These are phyloP conservation scores for Seriola quinqueradiata DNA, from an alignment of 2,113 vertebrate species.

Conservation along the genomic window DNA sequence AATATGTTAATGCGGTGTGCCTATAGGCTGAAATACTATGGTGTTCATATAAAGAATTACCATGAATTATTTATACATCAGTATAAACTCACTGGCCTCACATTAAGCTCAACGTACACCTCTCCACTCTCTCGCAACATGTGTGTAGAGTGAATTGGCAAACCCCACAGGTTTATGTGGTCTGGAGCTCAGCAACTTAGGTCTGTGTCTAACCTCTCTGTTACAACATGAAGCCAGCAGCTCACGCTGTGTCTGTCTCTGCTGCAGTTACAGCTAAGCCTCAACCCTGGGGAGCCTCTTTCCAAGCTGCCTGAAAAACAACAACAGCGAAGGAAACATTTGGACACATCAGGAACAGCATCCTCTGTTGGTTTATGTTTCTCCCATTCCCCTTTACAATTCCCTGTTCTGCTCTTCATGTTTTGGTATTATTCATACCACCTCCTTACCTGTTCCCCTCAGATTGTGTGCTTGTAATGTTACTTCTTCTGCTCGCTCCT, in stretches of 20 bases:
- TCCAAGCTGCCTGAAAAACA: constrained; percentile 64
- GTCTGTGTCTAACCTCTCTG: constrained; percentile 58
- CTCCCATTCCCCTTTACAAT: constrained; percentile 31
- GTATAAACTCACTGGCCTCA: background rate
- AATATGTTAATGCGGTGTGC: background rate
- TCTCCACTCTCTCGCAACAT: background rate
- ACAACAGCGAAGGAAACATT: constrained; percentile 62
- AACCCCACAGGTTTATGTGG: constrained; percentile 42
- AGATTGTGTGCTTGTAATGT: background rate
- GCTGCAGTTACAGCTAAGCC: constrained; percentile 66
- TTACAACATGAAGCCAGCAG: constrained; percentile 56
- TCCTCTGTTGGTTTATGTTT: constrained; percentile 42
- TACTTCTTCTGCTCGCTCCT: background rate
- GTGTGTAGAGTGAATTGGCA: constrained; percentile 12
- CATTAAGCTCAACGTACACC: background rate
- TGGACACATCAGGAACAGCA: constrained; percentile 55
- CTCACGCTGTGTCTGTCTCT: constrained; percentile 59
- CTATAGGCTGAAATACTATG: background rate
- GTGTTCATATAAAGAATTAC: background rate
- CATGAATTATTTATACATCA: constrained; percentile 12
- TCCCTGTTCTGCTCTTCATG: constrained; percentile 2
- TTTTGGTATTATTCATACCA: background rate
- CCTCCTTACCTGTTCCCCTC: background rate
- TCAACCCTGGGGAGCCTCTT: constrained; percentile 62
- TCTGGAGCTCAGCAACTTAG: constrained; percentile 47